These are phyloP conservation scores for Rousettus madagascariensis DNA, from an alignment of 2,797 vertebrate genomes.

Conservation along the genomic window DNA sequence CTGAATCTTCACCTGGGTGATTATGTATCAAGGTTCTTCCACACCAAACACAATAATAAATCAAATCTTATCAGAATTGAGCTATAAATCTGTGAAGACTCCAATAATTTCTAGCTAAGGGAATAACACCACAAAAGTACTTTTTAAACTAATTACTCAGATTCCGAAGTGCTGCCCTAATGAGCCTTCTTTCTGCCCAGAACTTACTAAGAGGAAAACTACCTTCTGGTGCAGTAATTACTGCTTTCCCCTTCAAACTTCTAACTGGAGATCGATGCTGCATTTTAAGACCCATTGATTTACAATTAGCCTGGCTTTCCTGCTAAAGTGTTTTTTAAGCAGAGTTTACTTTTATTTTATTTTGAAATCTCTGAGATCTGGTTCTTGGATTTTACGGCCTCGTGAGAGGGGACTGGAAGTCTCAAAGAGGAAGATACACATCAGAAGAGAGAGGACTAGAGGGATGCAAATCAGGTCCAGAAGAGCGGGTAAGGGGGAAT, in stretches of 20 bases:
- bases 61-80: constrained; percentile 82
- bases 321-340: constrained; percentile 88
- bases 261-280: constrained; percentile 93
- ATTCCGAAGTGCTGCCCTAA: constrained; percentile 86
- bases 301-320: constrained; percentile 93
- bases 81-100: constrained; percentile 83
- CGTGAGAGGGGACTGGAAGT: constrained; percentile 77
- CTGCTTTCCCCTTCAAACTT: constrained; percentile 90
- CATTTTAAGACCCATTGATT: constrained; percentile 96
- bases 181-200: constrained; percentile 87
- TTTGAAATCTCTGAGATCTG: constrained; percentile 88
- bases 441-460: neutral
- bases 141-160: constrained; percentile 89
- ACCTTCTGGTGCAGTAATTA: constrained; percentile 88
- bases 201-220: constrained; percentile 86
- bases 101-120: constrained; percentile 84
- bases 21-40: constrained; percentile 60
- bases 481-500: neutral
- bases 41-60: constrained; percentile 78
- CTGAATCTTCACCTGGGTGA: constrained; percentile 37
- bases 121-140: constrained; percentile 88
- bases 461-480: neutral
- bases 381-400: constrained; percentile 85
- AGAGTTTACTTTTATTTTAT: constrained; percentile 90
- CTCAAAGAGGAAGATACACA: constrained; percentile 64